Evolutionary conservation across 2,888 invertebrate genomes (phyloP).

Genomic region (Morpho achilles): DNA sequence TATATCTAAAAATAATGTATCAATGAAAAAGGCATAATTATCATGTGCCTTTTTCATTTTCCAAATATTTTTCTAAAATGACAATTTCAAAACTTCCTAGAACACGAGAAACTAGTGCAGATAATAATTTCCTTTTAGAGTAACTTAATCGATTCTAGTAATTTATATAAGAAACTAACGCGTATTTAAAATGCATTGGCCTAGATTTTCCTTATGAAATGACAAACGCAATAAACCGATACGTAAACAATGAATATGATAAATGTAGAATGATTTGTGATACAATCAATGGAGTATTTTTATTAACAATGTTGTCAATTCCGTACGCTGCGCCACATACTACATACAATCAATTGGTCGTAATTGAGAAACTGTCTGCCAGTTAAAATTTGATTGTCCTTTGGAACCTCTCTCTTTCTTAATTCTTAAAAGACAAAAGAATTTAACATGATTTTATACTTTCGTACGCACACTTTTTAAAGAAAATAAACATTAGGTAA

Average conservation of each 20-base stretch:
- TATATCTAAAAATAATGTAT: too few relatives aligned
- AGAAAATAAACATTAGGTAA: too few relatives aligned
- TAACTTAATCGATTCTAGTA: too few relatives aligned
- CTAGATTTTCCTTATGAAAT: constrained; percentile 18
- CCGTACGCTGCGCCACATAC: constrained; percentile 35
- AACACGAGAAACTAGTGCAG: too few relatives aligned
- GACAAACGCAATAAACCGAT: constrained; percentile 14
- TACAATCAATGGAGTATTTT: constrained; percentile 27
- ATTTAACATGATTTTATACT: too few relatives aligned
- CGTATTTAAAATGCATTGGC: constrained; percentile 7
- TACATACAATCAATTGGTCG: constrained; percentile 58
- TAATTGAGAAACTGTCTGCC: constrained; percentile 54
- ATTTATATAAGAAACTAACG: neutral
- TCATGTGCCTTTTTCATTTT: too few relatives aligned
- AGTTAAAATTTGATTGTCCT: constrained; percentile 24
- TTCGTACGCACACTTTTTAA: too few relatives aligned
- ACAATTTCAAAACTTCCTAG: too few relatives aligned
- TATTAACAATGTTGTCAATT: constrained; percentile 33
- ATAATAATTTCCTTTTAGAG: too few relatives aligned
- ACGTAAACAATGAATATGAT: constrained; percentile 14
- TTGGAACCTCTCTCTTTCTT: constrained; percentile 12
- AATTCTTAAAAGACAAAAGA: too few relatives aligned
- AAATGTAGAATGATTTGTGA: constrained; percentile 18
- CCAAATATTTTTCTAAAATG: too few relatives aligned
- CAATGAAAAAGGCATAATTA: too few relatives aligned